Conservation (phyloP, 2,797 vertebrate genomes). For the Leptodactylus fallax region DNA sequence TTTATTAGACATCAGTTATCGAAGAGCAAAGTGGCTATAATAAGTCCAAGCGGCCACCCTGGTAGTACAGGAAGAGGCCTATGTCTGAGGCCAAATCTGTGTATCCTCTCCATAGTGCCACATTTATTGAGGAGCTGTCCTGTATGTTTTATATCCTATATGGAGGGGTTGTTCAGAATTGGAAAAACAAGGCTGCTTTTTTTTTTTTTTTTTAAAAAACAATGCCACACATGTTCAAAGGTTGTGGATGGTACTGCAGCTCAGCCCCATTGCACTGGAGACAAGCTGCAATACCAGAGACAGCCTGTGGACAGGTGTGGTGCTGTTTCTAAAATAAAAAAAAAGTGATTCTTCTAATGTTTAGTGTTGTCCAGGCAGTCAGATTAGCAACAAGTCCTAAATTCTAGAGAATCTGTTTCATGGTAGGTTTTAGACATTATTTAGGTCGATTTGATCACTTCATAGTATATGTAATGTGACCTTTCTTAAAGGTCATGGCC, state of each 20-base stretch:
- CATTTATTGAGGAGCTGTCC: too few relatives aligned
- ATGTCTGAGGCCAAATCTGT: too few relatives aligned
- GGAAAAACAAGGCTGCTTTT: background rate
- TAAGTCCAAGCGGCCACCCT: background rate
- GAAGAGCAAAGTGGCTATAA: conserved; percentile 9
- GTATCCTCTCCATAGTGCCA: too few relatives aligned
- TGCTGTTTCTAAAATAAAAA: background rate
- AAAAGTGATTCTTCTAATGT: background rate
- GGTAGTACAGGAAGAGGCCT: conserved; percentile 10
- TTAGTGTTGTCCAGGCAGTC: too few relatives aligned
- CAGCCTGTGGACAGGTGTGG: background rate
- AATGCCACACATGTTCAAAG: background rate
- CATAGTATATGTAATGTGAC: background rate
- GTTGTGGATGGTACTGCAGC: background rate
- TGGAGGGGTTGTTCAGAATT: too few relatives aligned
- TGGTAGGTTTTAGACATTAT: background rate
- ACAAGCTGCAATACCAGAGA: background rate
- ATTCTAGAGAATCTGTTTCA: background rate
- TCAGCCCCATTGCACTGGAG: background rate
- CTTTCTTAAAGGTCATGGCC: background rate
- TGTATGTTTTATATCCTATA: too few relatives aligned
- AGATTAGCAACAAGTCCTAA: background rate
- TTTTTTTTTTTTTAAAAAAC: background rate
- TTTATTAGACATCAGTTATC: conserved; percentile 43
- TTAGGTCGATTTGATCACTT: background rate